Conservation (phyloP, 1,140 invertebrate species). For the Vanessa atalanta region DNA sequence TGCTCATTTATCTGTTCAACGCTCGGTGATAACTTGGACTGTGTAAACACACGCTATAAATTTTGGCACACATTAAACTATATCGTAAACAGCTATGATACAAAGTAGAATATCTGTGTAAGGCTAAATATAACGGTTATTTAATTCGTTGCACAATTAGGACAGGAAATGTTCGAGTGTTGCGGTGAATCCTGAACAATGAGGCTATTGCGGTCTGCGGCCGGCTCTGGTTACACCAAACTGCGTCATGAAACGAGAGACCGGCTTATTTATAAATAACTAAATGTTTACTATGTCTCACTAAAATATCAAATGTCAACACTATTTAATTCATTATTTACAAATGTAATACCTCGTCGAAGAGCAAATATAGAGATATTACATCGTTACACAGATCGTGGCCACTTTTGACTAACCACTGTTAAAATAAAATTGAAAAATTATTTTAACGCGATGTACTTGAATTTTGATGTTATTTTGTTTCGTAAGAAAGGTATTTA, state of each 20-base stretch:
- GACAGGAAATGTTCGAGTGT: constrained; percentile 12
- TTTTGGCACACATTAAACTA: constrained; percentile 4
- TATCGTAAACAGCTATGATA: constrained; percentile 8
- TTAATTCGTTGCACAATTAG: constrained; percentile 11
- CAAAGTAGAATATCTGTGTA: constrained; percentile 2
- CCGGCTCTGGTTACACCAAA: constrained; percentile 5
- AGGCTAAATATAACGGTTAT: constrained; percentile 17
- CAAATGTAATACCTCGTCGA: too few species aligned
- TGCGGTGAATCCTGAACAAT: constrained; percentile 20
- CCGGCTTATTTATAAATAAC: neutral
- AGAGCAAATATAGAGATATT: too few species aligned
- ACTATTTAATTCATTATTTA: too few species aligned
- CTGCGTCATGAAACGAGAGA: constrained; percentile 18
- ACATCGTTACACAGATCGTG: too few species aligned
- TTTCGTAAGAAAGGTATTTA: too few species aligned
- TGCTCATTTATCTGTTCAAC: neutral
- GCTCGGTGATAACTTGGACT: neutral
- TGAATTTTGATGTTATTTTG: too few species aligned
- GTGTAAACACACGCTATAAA: neutral
- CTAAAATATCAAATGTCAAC: neutral
- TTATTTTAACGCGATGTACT: too few species aligned
- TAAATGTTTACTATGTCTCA: neutral
- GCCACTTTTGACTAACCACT: too few species aligned
- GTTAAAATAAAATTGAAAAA: too few species aligned
- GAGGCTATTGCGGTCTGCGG: constrained; percentile 19